Base-by-base conservation (phyloP, 2,797 vertebrate genomes). In the Zenarchopterus dispar region DNA sequence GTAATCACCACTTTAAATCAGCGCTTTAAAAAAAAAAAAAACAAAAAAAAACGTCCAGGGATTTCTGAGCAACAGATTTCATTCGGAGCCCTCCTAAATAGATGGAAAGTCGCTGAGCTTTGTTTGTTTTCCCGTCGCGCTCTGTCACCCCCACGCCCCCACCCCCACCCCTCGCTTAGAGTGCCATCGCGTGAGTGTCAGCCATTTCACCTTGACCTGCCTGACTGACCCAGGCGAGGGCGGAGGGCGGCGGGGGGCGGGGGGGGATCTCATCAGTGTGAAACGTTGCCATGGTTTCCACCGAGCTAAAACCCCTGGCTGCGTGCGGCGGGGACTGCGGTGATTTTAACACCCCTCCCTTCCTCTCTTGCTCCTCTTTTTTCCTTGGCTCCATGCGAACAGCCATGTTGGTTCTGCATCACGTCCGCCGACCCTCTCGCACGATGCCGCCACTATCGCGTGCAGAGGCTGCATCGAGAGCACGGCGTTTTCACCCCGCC, bases 391-490 rank as follows among this genome's bases (percentile, higher is more conserved):
- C 53, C 78, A 71, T 53, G 74, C 71, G 72, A 39, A 50, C 73
- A 43, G 78, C 75, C 72, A 62, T 78, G 77, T 77, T 81, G 78
- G 67, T 71, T 28, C 73, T 75, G 77, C 86, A 73, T 76, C 77
- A 65, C 51, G 73, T 86, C 86, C 75, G 75, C 84, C 8, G 68
- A 74, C 10, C 81, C 70, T 85, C 79, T 88, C 87, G 82, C 88
- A 86, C 82, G 33, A 86, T 74, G 79, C 52, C 77, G 19, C 82
- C 75, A 69, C 82, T 67, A 72, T 92, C 80, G 91, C 91, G 91
- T 93, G 91, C 88, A 75, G 87, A 90, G 82, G 74, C 80, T 63
- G 64, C 56, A n/a, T 79, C 46, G 81, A 87, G 83, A 89, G 87
- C 79, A 80, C 5, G 75, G 82, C 82, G 73, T 85, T 89, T 90